Conservation (phyloP, 2,113 vertebrate species). For the Rafetus swinhoei region DNA sequence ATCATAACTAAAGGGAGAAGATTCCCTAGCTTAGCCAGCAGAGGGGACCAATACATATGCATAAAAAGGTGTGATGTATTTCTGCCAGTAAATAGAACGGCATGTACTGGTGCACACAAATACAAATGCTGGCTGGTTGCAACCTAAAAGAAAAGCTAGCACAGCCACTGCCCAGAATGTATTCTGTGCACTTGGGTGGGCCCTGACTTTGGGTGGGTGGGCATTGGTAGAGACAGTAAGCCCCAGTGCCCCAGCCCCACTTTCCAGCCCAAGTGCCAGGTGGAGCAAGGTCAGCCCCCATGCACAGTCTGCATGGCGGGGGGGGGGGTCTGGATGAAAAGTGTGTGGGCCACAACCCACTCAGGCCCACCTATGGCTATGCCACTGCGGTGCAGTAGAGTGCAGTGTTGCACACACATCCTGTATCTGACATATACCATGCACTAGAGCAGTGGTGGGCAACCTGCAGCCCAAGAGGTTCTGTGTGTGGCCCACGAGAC, state of each 20-base stretch:
- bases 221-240: too few species aligned
- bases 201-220: too few species aligned
- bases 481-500: too few species aligned
- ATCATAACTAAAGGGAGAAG: not conserved
- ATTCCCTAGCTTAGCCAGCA: not conserved
- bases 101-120: accelerated
- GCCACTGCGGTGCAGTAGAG: not conserved
- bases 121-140: not conserved
- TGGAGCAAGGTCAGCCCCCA: too few species aligned
- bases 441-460: not conserved
- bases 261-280: too few species aligned
- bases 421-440: not conserved
- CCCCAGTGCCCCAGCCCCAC: too few species aligned
- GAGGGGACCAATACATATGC: not conserved
- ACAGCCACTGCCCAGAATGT: not conserved
- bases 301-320: too few species aligned
- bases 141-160: not conserved
- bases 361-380: too few species aligned
- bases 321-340: too few species aligned
- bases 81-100: not conserved
- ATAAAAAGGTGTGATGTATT: not conserved
- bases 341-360: too few species aligned
- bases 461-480: too few species aligned
- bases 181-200: not conserved
- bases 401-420: not conserved